Percentiles rank a stretch among this genome's conserved stretches.
Evolutionary conservation across 2,888 invertebrate genomes (phyloP).

Genomic region (Aelia acuminata): DNA sequence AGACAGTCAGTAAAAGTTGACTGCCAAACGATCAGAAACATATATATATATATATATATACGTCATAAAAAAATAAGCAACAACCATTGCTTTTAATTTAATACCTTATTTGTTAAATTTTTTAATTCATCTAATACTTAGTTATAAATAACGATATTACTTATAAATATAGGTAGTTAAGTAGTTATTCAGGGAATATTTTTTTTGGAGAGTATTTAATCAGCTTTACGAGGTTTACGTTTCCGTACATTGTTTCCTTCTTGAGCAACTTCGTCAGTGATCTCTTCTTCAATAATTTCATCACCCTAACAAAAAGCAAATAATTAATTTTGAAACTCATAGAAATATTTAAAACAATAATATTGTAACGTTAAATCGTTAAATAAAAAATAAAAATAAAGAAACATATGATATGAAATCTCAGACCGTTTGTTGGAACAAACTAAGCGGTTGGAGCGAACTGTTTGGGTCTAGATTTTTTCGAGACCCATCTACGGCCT

Average conservation of each 20-base stretch:
- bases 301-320: conserved; percentile 69
- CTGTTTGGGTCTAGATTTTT: too few relatives aligned
- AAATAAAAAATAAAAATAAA: too few relatives aligned
- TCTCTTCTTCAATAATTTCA: conserved; percentile 69
- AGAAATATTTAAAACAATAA: neutral
- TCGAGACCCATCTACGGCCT: too few relatives aligned
- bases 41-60: too few relatives aligned
- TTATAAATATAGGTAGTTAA: conserved; percentile 1
- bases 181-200: conserved; percentile 34
- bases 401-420: too few relatives aligned
- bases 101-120: conserved; percentile 8
- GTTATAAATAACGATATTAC: neutral
- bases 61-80: conserved; percentile 10
- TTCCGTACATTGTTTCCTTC: conserved; percentile 71
- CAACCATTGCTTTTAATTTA: neutral
- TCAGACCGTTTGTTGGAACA: too few relatives aligned
- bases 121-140: neutral
- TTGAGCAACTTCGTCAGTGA: conserved; percentile 67
- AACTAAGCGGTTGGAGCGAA: too few relatives aligned
- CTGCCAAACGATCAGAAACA: neutral
- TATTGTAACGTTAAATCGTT: too few relatives aligned
- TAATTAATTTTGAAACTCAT: conserved; percentile 36
- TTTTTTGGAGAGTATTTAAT: conserved; percentile 70
- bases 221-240: conserved; percentile 81
- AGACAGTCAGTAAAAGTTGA: neutral